phyloP scores from a whole-genome alignment of 2,113 vertebrate genomes.

The Tachycineta bicolor region DNA sequence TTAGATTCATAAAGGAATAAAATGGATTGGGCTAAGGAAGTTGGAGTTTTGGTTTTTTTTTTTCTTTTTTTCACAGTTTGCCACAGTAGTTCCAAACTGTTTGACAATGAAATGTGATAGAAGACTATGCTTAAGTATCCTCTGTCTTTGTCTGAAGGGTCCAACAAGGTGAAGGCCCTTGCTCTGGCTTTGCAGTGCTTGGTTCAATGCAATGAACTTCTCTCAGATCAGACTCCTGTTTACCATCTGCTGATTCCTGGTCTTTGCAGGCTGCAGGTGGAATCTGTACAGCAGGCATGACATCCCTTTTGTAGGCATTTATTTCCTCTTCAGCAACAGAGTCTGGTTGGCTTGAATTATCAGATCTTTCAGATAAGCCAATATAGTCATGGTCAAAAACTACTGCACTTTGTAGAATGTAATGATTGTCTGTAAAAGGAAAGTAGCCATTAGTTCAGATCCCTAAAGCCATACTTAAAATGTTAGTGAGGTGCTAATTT shows the following conservation, averaged over 20 bases:
- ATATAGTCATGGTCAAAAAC: conserved; percentile 74
- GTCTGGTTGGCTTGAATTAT: conserved; percentile 32
- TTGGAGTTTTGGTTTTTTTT: neutral
- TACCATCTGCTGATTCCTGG: conserved; percentile 30
- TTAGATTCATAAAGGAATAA: neutral
- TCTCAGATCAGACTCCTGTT: conserved; percentile 23
- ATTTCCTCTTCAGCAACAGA: conserved; percentile 3
- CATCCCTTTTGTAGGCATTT: neutral
- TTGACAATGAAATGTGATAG: neutral
- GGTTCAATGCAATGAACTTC: neutral
- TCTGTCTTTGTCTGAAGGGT: conserved; percentile 57
- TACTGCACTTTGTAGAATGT: conserved; percentile 50
- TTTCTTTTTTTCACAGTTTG: neutral
- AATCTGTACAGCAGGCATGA: neutral
- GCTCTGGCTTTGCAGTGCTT: neutral
- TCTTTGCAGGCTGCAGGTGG: conserved; percentile 33
- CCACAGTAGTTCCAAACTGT: neutral
- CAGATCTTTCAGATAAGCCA: conserved; percentile 55
- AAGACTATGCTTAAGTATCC: conserved; percentile 21
- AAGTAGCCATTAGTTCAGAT: neutral
- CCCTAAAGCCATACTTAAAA: neutral
- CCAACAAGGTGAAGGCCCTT: conserved; percentile 55
- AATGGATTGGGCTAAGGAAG: neutral
- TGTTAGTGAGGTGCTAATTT: neutral
- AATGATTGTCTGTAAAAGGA: conserved; percentile 64